These are phyloP conservation scores for Dyspetes luteomarginatus DNA, from an alignment of 2,888 invertebrate species.

Conservation along the genomic window DNA sequence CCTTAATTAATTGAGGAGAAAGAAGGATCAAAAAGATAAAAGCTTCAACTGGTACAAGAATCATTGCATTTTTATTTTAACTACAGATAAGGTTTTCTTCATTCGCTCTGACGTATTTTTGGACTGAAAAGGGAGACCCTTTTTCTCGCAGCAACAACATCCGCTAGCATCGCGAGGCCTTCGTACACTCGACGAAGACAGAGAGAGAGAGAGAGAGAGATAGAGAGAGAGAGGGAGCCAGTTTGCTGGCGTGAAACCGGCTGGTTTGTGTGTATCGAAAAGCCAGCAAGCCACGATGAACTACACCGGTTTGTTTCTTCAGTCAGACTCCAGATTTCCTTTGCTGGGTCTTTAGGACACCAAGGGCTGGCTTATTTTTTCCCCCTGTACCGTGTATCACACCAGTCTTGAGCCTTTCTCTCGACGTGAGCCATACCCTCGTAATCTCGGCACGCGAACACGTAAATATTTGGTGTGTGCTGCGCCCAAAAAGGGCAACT, in stretches of 20 bases:
- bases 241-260: slow-evolving; percentile 2
- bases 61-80: slow-evolving; percentile 9
- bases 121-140: slow-evolving; percentile 1
- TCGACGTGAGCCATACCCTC: slow-evolving; percentile 38
- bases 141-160: slow-evolving; percentile 43
- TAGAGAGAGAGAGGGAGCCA: slow-evolving; percentile 9
- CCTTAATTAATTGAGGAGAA: not conserved
- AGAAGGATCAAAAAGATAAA: not conserved
- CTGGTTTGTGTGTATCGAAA: slow-evolving; percentile 8
- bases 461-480: slow-evolving; percentile 49
- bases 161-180: slow-evolving; percentile 23
- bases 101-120: slow-evolving; percentile 1
- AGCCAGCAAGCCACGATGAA: slow-evolving; percentile 4
- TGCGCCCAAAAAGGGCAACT: not conserved
- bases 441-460: slow-evolving; percentile 40
- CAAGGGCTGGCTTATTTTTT: slow-evolving; percentile 40
- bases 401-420: slow-evolving; percentile 39
- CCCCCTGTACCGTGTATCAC: not conserved
- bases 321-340: slow-evolving; percentile 29
- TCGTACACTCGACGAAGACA: slow-evolving; percentile 33
- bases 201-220: not conserved
- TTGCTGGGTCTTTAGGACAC: slow-evolving; percentile 25
- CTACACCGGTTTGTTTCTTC: slow-evolving; percentile 55
- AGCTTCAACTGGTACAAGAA: not conserved
- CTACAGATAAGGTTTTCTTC: not conserved